Evolutionary conservation across 1,140 invertebrate species (phyloP), one percentile per base, ranked within the genome.

Genomic region (Chionoecetes opilio): DNA sequence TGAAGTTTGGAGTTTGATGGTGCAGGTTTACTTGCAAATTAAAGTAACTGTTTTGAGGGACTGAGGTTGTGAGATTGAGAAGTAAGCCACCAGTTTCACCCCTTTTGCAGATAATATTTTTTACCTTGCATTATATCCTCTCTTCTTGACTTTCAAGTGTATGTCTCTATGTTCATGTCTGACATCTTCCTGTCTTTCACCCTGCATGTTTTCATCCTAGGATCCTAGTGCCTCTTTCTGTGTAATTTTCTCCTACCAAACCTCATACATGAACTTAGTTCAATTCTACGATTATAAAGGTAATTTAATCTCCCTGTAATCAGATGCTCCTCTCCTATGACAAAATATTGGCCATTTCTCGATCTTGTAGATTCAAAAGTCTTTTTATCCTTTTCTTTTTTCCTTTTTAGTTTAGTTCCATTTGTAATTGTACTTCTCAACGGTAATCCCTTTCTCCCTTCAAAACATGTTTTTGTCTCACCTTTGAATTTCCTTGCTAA

Each of bases 401-500:
- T 37, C 29, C 32, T 31, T 87, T 29, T 87, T n/a, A 29, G 26
- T 17, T 17, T 17, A 53, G 46, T 53, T 53, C 21, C 46, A 53
- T 53, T 3, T n/a, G n/a, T n/a, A n/a, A n/a, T n/a, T n/a, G n/a
- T n/a, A 53, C 46, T 53, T 53, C 0, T 53, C 21, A 14, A 14
- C 46, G 46, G 11, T 53, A 14, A 3, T 26, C 32, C n/a, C 9
- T 17, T 38, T 34, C 29, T 26, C 9, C 32, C n/a, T n/a, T 26
- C 63, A 1, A 75, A n/a, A 26, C 6, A 5, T 75, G n/a, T 75
- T 21, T 75, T 75, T 75, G 37, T 0, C 95, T 96, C 96, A 97
- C 97, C 97, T 86, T 97, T 96, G 96, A 97, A 97, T 96, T 97
- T 97, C 6, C 92, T 98, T 41, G 99, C 99, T 98, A 99, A 99